A percentile compares a stretch with the other conserved stretches of the same genome.
These are phyloP conservation scores for Zaprionus lineosus DNA, from an alignment of 2,888 invertebrate species.

Conservation along the genomic window DNA sequence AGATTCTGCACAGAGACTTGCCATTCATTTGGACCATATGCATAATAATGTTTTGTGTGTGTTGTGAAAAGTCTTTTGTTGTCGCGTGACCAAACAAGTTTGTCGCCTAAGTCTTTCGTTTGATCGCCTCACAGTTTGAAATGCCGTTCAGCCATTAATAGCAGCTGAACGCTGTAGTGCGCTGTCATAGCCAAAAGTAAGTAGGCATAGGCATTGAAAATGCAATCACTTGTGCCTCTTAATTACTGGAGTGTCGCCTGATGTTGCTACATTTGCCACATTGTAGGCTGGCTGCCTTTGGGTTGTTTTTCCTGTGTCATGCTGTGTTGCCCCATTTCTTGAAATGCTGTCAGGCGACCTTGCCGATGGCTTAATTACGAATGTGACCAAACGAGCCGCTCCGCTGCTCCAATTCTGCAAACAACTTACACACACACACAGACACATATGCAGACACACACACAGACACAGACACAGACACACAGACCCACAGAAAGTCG, in stretches of 20 bases:
- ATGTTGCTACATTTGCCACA: conserved; percentile 33
- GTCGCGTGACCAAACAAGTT: conserved; percentile 57
- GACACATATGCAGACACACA: background rate
- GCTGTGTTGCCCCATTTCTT: conserved; percentile 24
- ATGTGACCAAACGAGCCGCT: conserved; percentile 17
- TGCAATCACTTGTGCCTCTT: conserved; percentile 46
- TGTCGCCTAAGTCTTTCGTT: conserved; percentile 69
- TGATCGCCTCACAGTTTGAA: conserved; percentile 2
- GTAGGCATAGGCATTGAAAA: conserved; percentile 41
- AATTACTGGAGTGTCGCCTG: conserved; percentile 40
- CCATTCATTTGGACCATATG: background rate
- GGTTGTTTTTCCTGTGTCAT: conserved; percentile 1
- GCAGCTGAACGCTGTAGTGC: conserved; percentile 1
- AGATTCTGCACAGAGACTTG: conserved; percentile 16
- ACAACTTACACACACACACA: background rate
- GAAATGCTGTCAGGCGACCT: conserved; percentile 37
- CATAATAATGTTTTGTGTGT: too few species aligned
- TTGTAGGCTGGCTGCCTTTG: too few species aligned
- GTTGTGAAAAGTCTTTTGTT: conserved; percentile 6
- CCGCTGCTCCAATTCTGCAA: conserved; percentile 59
- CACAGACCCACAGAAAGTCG: background rate
- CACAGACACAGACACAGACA: background rate
- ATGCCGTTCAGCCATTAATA: conserved; percentile 24
- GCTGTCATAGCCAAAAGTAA: conserved; percentile 9
- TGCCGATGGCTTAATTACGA: conserved; percentile 40